These are phyloP conservation scores for Napeogenes inachia DNA, from an alignment of 2,888 invertebrate genomes.

Conservation along the genomic window DNA sequence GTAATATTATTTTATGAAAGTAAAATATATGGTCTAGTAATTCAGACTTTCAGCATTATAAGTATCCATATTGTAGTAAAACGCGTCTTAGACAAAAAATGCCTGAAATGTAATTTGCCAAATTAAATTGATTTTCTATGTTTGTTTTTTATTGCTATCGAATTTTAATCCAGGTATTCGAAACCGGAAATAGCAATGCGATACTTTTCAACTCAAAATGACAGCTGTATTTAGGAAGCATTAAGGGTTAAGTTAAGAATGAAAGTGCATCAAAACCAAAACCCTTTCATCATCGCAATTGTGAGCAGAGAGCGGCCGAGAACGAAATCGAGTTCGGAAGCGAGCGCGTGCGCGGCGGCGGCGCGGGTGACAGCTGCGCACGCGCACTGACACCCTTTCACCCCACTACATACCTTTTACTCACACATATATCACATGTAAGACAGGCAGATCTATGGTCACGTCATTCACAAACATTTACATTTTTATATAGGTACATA, in stretches of 20 bases:
- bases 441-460: constrained; percentile 5
- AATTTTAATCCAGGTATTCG: background rate
- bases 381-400: constrained; percentile 19
- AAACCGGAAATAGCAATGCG: constrained; percentile 8
- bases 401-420: constrained; percentile 5
- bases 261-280: constrained; percentile 25
- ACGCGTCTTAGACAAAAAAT: too few species aligned
- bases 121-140: too few species aligned
- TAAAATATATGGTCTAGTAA: too few species aligned
- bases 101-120: too few species aligned
- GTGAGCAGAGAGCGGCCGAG: constrained; percentile 19
- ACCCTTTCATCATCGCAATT: constrained; percentile 23
- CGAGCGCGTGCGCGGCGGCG: constrained; percentile 21
- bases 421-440: constrained; percentile 6
- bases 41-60: too few species aligned
- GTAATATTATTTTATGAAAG: background rate
- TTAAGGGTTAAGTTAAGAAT: constrained; percentile 2
- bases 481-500: constrained; percentile 1
- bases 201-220: constrained; percentile 12
- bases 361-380: constrained; percentile 23
- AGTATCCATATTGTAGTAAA: too few species aligned
- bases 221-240: constrained; percentile 19
- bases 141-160: too few species aligned
- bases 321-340: constrained; percentile 33
- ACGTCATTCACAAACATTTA: background rate